Base-by-base conservation (phyloP, 1,140 invertebrate genomes). In the Drusus annulatus region DNA sequence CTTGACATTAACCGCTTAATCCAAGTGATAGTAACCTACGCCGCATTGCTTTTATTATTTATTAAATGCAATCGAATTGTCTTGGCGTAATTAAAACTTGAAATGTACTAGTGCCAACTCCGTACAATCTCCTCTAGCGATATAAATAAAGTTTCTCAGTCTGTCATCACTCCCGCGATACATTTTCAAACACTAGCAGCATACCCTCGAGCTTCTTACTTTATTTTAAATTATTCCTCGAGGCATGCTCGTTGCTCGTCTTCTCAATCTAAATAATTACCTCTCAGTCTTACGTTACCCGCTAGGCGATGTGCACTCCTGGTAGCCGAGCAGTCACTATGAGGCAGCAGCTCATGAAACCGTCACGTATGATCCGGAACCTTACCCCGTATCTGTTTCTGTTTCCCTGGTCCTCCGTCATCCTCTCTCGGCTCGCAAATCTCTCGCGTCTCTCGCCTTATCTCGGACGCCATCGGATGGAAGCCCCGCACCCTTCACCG, bases 311-410 rank as follows among this genome's bases (percentile, higher is more conserved):
- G 23, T 60, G 36, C 10, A 10, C 19, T 17, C 54, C 56, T 17
- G 56, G 19, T 60, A 23, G 21, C 56, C 2, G 56, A 60, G 56
- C 8, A 60, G 19, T 60, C 56, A 17, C 56, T 7, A 21, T 21
- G 56, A 45, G 36, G 36, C 16, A 60, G 56, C 56, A 17, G 62
- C 62, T 28, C 62, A 65, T 65, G 16, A 54, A 74, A 71, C 10
- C 68, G 23, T 71, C 68, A 71, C 68, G 68, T 71, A 45, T 71
- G 68, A 51, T 65, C 62, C 17, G 17, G 10, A 71, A 19, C 16
- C 51, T 45, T 69, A 36, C 31, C 31, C 31, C 31, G 36, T 45
- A 45, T 45, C 36, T 45, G 36, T 45, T 45, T 45, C 68, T 17
- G n/a, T 45, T 17, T 25, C 23, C 13, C 69, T 74, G 21, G 19